Conservation (phyloP, 2,888 invertebrate genomes). For the Apodemia duryi region DNA sequence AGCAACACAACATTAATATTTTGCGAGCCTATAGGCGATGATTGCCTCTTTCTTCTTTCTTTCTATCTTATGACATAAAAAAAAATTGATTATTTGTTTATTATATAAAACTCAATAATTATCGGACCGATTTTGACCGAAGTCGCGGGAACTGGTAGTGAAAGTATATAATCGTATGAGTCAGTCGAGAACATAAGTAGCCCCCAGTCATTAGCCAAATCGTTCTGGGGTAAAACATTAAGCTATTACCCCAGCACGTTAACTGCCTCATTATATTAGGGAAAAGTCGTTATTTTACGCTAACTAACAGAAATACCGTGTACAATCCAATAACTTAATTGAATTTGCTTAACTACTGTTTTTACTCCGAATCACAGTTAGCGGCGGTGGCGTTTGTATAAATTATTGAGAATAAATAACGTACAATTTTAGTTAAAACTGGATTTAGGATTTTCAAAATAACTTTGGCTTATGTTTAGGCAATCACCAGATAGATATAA, state of each 20-base stretch:
- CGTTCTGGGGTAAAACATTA: slow-evolving; percentile 10
- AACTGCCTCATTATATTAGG: slow-evolving; percentile 15
- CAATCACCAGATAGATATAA: too few species aligned
- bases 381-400: neutral
- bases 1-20: neutral
- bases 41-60: too few species aligned
- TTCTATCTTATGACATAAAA: too few species aligned
- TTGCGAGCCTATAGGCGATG: too few species aligned
- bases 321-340: slow-evolving; percentile 5
- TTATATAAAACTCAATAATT: too few species aligned
- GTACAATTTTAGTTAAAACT: too few species aligned
- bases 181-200: neutral
- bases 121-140: too few species aligned
- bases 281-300: slow-evolving; percentile 12
- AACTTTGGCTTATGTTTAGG: too few species aligned
- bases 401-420: neutral
- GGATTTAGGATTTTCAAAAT: too few species aligned
- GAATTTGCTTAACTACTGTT: slow-evolving; percentile 11
- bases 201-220: slow-evolving; percentile 1
- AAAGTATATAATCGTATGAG: neutral
- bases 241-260: slow-evolving; percentile 13
- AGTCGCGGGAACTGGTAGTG: too few species aligned
- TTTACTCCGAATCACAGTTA: slow-evolving; percentile 7
- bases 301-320: slow-evolving; percentile 7
- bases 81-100: too few species aligned